Conservation (phyloP, 1,140 invertebrate genomes). For the Drosophila parvula region DNA sequence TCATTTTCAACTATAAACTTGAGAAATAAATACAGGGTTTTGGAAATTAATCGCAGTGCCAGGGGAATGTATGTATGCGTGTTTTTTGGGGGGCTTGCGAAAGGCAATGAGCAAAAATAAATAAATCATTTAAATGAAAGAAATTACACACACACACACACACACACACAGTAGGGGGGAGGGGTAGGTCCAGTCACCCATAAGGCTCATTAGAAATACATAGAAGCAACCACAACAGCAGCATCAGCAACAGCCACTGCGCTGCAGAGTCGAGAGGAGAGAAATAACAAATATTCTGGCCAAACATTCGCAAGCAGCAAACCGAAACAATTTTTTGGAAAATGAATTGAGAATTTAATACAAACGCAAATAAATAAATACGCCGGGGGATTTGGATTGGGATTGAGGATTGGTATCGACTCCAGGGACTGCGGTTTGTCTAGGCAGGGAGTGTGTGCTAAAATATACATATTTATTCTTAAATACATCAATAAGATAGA, state of each 20-base stretch:
- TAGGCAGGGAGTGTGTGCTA: neutral
- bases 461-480: neutral
- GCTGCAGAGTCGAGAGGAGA: neutral
- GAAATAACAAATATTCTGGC: conserved; percentile 27
- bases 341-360: conserved; percentile 67
- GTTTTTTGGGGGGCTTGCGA: conserved; percentile 39
- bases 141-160: conserved; percentile 51
- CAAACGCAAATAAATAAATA: conserved; percentile 59
- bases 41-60: neutral
- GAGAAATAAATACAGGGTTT: neutral
- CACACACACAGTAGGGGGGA: conserved; percentile 7
- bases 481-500: neutral
- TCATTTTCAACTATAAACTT: neutral
- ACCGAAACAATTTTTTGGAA: conserved; percentile 41
- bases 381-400: neutral
- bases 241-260: conserved; percentile 13
- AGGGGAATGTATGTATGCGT: conserved; percentile 8
- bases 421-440: neutral
- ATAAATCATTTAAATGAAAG: conserved; percentile 82
- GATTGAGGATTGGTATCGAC: neutral
- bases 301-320: conserved; percentile 34
- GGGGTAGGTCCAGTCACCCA: conserved; percentile 34
- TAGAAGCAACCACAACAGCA: conserved; percentile 53
- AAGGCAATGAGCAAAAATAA: conserved; percentile 79
- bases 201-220: conserved; percentile 79